Evolutionary conservation across 2,797 vertebrate species (phyloP), one percentile per base, ranked within the genome.

Genomic region (Champsocephalus gunnari): DNA sequence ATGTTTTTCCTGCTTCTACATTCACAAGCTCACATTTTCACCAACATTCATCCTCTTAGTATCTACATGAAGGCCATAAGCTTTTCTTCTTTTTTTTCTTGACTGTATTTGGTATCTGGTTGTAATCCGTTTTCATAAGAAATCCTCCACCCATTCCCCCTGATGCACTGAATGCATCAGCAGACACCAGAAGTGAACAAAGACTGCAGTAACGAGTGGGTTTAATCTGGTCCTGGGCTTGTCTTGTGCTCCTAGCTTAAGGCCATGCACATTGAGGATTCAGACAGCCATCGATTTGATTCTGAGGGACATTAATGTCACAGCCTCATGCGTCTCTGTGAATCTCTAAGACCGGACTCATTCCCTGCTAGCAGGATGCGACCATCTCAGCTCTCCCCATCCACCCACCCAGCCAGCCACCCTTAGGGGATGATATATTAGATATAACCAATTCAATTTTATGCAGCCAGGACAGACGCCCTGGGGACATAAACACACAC

Each of bases 381-480:
- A 92, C 92, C 91, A 92, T 92, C 88, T 87, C 89, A 80, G 51
- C 79, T 60, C 82, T 57, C 83, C 84, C 70, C 74, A 77, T 64
- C 77, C 82, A 78, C 75, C 13, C 70, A 38, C 7, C 51, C 45
- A 49, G 2, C 66, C 82, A 87, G 80, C 87, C 92, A 90, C 90
- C 92, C 92, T 92, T 92, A 92, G 93, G 94, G 92, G 93, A 94
- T 94, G 95, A 96, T 95, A 94, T 95, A 95, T 95, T 95, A 95
- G 94, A 94, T 94, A 94, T 94, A 94, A 95, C 93, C 94, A 95
- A 95, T 94, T 95, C 94, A 95, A 94, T 94, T 94, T 95, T 95
- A 95, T 95, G 94, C 95, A 95, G 93, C 92, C 90, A 93, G 91
- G 92, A 93, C 94, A 94, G 93, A 94, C 91, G 87, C 93, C 93